Percentiles rank a stretch among this genome's conserved stretches.
Evolutionary conservation across 2,888 invertebrate species (phyloP).

Genomic region (Eueremaeus valkanovi): DNA sequence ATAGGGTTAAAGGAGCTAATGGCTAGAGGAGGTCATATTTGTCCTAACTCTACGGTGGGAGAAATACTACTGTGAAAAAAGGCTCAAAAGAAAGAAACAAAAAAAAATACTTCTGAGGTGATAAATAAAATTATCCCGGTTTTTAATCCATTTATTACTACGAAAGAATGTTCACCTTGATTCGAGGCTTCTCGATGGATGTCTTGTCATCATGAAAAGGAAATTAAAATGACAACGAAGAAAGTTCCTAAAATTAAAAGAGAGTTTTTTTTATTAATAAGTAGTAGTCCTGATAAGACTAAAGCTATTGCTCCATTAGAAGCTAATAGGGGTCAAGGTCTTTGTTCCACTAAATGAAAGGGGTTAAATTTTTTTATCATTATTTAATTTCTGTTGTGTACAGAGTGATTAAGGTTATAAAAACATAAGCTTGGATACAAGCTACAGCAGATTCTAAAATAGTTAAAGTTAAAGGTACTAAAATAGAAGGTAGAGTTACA

Average conservation of each 20-base stretch:
- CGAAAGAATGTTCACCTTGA: conserved; percentile 48
- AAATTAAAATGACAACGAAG: conserved; percentile 45
- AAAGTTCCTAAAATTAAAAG: conserved; percentile 44
- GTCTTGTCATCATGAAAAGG: conserved; percentile 50
- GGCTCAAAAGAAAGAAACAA: conserved; percentile 51
- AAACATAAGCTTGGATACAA: conserved; percentile 65
- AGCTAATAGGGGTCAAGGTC: conserved; percentile 49
- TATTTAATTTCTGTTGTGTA: conserved; percentile 62
- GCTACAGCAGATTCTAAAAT: conserved; percentile 61
- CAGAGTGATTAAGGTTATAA: conserved; percentile 62
- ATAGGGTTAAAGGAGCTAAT: conserved; percentile 64
- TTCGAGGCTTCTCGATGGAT: conserved; percentile 49
- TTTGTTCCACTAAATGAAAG: conserved; percentile 47
- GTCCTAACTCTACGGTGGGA: conserved; percentile 59
- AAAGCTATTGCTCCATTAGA: conserved; percentile 47
- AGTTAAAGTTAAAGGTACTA: conserved; percentile 57
- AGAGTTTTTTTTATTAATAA: conserved; percentile 30
- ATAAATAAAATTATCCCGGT: conserved; percentile 51
- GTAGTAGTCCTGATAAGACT: conserved; percentile 46
- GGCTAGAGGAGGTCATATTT: conserved; percentile 62
- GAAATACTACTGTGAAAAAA: conserved; percentile 55
- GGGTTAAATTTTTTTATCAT: conserved; percentile 40
- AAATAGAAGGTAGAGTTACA: conserved; percentile 22
- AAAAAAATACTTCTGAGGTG: conserved; percentile 51
- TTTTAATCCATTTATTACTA: conserved; percentile 48